Evolutionary conservation across 2,888 invertebrate genomes (phyloP).

Genomic region (Tipula unca): DNA sequence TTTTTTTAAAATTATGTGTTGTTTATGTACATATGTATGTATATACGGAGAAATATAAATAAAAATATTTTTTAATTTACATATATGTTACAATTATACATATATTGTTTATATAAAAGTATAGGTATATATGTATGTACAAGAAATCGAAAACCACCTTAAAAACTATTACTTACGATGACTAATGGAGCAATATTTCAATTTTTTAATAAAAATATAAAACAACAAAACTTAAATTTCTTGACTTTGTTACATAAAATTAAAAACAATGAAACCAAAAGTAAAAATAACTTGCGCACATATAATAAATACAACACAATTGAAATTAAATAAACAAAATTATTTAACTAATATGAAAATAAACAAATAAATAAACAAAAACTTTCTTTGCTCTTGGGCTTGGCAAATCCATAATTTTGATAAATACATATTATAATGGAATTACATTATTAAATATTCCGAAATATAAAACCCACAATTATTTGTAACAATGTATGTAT

Average conservation of each 20-base stretch:
- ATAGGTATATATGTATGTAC: no score
- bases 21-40: neutral
- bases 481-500: neutral
- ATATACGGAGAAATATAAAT: neutral
- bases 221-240: neutral
- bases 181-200: neutral
- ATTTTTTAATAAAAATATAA: neutral
- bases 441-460: no score
- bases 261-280: neutral
- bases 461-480: neutral
- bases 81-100: neutral
- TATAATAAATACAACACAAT: neutral
- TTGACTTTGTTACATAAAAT: conserved; percentile 14
- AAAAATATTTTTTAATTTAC: neutral
- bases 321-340: neutral
- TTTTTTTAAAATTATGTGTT: neutral
- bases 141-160: neutral
- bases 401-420: neutral
- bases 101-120: neutral
- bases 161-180: neutral
- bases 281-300: neutral
- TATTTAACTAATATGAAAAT: neutral
- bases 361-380: neutral
- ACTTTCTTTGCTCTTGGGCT: conserved; percentile 8
- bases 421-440: no score